Conservation (phyloP, 2,888 invertebrate genomes). For the Elgonia sp. region DNA sequence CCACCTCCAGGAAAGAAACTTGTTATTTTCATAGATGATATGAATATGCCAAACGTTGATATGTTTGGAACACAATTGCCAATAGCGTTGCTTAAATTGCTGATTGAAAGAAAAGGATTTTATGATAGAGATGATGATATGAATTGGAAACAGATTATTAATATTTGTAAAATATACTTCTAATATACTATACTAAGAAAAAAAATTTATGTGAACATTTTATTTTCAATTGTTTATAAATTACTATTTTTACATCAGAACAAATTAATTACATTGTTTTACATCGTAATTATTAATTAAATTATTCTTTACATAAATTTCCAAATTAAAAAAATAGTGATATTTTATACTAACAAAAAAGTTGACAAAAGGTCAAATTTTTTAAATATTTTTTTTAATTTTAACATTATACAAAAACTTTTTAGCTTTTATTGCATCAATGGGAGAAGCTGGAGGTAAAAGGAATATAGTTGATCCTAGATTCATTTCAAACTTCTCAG, state of each 20-base stretch:
- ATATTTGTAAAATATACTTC: constrained; percentile 88
- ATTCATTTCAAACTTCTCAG: constrained; percentile 96
- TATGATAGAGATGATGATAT: constrained; percentile 96
- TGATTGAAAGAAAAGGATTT: constrained; percentile 96
- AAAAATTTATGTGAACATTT: not conserved
- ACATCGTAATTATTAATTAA: too few species aligned
- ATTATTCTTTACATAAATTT: too few species aligned
- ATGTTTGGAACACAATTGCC: constrained; percentile 97
- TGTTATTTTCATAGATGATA: constrained; percentile 96
- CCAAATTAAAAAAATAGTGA: too few species aligned
- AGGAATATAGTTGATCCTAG: constrained; percentile 96
- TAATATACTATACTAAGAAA: constrained; percentile 75
- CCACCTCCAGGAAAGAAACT: constrained; percentile 96
- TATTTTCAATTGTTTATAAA: too few species aligned
- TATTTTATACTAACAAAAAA: too few species aligned
- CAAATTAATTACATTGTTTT: too few species aligned
- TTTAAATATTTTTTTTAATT: too few species aligned
- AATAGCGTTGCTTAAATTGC: constrained; percentile 95
- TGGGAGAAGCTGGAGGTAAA: constrained; percentile 96
- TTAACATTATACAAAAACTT: not conserved
- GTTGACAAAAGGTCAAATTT: too few species aligned
- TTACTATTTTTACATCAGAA: too few species aligned
- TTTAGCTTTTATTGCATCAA: constrained; percentile 92
- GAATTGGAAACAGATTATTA: constrained; percentile 95
- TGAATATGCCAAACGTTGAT: constrained; percentile 97